phyloP scores from a whole-genome alignment of 2,797 vertebrate species.

The Todus mexicanus region DNA sequence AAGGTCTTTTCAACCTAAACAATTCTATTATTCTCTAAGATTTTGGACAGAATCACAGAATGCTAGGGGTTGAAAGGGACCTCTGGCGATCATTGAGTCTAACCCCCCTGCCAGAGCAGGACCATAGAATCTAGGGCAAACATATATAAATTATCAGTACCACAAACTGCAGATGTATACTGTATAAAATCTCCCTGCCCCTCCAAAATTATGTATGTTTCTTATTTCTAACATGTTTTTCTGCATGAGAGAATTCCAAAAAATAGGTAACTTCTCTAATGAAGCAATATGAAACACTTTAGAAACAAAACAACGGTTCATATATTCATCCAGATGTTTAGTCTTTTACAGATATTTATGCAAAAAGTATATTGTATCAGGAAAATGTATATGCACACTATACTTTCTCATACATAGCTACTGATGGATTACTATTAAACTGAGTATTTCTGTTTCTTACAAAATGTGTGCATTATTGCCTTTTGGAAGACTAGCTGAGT shows the following conservation, averaged over 20 bases:
- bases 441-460: background rate
- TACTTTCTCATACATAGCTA: background rate
- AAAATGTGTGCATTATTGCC: background rate
- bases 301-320: background rate
- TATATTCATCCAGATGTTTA: background rate
- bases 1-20: background rate
- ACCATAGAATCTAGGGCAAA: too few species aligned
- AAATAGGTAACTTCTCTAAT: background rate
- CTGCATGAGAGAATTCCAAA: background rate
- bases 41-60: background rate
- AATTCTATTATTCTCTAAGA: background rate
- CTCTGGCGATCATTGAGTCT: too few species aligned
- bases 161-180: background rate
- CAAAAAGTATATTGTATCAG: background rate
- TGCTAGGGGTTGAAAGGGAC: too few species aligned
- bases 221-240: background rate
- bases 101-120: too few species aligned
- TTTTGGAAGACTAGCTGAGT: background rate
- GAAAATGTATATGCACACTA: background rate
- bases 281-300: background rate
- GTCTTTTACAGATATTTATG: background rate
- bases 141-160: background rate
- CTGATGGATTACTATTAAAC: background rate
- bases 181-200: background rate
- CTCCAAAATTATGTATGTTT: fast-evolving